phyloP scores from a whole-genome alignment of 2,888 invertebrate genomes.

The Bombylius discolor region DNA sequence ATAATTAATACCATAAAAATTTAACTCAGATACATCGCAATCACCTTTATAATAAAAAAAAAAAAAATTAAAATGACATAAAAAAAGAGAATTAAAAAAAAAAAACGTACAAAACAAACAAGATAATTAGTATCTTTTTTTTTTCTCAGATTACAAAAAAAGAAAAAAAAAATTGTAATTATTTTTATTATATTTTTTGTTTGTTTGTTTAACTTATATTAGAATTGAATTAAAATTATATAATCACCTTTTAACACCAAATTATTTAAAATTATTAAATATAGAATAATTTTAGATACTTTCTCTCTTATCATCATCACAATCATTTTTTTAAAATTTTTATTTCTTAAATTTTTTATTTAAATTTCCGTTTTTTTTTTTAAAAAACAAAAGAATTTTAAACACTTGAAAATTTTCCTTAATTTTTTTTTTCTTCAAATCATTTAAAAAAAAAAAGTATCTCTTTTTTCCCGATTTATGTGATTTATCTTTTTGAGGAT shows the following conservation, averaged over 20 bases:
- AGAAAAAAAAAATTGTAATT: too few species aligned
- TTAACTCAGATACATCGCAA: slow-evolving; percentile 4
- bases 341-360: background rate
- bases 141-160: too few species aligned
- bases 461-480: too few species aligned
- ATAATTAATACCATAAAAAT: background rate
- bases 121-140: too few species aligned
- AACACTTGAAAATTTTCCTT: too few species aligned
- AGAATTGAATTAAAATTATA: background rate
- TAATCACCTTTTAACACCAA: slow-evolving; percentile 1
- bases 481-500: too few species aligned
- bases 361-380: background rate
- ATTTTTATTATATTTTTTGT: too few species aligned
- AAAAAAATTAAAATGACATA: background rate
- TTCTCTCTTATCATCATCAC: slow-evolving; percentile 1
- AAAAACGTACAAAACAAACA: too few species aligned
- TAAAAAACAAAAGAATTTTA: background rate
- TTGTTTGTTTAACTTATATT: too few species aligned
- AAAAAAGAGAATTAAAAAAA: too few species aligned
- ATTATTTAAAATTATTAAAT: background rate
- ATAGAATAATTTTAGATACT: background rate
- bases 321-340: background rate
- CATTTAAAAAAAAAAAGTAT: too few species aligned
- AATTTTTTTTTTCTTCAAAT: too few species aligned
- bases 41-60: background rate